These are phyloP conservation scores for Aplysia californica DNA, from an alignment of 1,140 invertebrate species.

Conservation along the genomic window DNA sequence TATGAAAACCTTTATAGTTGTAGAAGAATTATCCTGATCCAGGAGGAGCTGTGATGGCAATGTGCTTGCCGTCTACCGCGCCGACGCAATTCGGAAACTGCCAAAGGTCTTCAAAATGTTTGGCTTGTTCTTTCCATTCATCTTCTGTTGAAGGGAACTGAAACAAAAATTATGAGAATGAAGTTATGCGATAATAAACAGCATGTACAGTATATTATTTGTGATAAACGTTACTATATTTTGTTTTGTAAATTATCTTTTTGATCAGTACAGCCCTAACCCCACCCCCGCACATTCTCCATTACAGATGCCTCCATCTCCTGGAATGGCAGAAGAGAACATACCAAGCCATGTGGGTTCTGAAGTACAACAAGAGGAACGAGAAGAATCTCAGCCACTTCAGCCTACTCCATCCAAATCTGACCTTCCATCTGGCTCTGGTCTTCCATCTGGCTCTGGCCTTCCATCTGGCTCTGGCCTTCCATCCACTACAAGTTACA, in stretches of 20 bases:
- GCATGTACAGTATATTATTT: neutral
- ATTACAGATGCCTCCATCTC: neutral
- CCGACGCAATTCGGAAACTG: slow-evolving; percentile 66
- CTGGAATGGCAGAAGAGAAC: neutral
- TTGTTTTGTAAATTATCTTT: too few species aligned
- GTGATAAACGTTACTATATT: too few species aligned
- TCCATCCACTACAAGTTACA: neutral
- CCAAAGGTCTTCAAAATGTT: slow-evolving; percentile 46
- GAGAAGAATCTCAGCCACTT: neutral
- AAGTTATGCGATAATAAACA: neutral
- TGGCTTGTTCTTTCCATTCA: slow-evolving; percentile 9
- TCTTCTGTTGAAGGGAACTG: slow-evolving; percentile 12
- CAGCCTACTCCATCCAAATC: neutral
- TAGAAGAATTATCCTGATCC: slow-evolving; percentile 51
- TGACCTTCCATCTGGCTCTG: neutral
- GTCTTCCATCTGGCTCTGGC: neutral
- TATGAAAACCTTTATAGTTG: slow-evolving; percentile 61
- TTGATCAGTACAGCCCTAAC: neutral
- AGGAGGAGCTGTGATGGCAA: slow-evolving; percentile 56
- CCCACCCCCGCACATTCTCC: neutral
- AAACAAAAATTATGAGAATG: slow-evolving; percentile 14
- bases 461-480: neutral
- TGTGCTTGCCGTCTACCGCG: slow-evolving; percentile 67
- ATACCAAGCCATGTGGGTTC: neutral
- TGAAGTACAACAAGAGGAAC: neutral